phyloP scores from a whole-genome alignment of 64 coral and sea anemone species.

The Stylophora pistillata region DNA sequence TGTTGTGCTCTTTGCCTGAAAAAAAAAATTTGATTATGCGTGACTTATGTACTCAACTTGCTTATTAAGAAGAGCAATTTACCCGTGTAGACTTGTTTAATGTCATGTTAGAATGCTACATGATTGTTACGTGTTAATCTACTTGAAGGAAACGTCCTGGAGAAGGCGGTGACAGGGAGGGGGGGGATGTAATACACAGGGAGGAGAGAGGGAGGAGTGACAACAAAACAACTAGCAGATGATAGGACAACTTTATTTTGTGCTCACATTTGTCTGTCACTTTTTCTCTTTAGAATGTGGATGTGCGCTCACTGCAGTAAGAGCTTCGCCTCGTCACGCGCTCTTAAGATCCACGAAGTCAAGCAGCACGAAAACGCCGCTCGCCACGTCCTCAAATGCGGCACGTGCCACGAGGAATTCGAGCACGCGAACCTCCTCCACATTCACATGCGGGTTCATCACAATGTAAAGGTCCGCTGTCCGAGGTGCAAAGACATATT shows the following conservation, averaged over 20 bases:
- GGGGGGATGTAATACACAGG: too few species aligned
- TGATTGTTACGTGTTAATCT: too few species aligned
- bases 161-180: too few species aligned
- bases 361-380: conserved; percentile 83
- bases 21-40: too few species aligned
- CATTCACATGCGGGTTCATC: conserved; percentile 82
- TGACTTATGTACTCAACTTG: too few species aligned
- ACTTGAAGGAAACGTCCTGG: too few species aligned
- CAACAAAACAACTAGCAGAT: too few species aligned
- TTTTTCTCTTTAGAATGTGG: conserved; percentile 51
- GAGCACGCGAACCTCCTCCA: conserved; percentile 85
- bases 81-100: too few species aligned
- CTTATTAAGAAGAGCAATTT: too few species aligned
- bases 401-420: conserved; percentile 80
- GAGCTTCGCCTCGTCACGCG: conserved; percentile 69
- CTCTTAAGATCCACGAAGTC: conserved; percentile 80
- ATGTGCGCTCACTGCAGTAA: conserved; percentile 75
- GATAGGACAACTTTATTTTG: neutral
- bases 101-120: too few species aligned
- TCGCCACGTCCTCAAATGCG: conserved; percentile 66
- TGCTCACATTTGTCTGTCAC: neutral
- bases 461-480: conserved; percentile 85
- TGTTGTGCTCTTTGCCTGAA: too few species aligned
- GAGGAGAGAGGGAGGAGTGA: too few species aligned
- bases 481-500: conserved; percentile 86